Evolutionary conservation across 2,888 invertebrate species (phyloP).

Genomic region (Fragum fragum): DNA sequence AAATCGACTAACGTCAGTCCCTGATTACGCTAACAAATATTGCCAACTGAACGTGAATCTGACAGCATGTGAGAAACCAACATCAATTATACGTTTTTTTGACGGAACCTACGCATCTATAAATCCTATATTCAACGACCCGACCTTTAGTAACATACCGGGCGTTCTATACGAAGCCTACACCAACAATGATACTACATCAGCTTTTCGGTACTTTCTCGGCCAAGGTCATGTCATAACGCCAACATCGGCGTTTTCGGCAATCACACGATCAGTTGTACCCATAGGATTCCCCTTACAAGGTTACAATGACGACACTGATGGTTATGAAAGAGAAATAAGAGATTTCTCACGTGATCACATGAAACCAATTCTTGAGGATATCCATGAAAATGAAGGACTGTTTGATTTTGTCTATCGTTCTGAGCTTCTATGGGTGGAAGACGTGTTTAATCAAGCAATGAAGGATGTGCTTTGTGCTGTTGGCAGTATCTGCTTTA

Average conservation of each 20-base stretch:
- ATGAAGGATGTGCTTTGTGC: slow-evolving; percentile 71
- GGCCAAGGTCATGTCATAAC: slow-evolving; percentile 67
- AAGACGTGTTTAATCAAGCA: slow-evolving; percentile 68
- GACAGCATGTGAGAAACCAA: slow-evolving; percentile 60
- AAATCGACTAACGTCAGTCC: slow-evolving; percentile 55
- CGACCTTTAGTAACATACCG: slow-evolving; percentile 72
- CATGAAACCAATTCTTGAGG: slow-evolving; percentile 57
- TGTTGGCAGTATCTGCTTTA: slow-evolving; percentile 74
- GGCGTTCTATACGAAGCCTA: slow-evolving; percentile 71
- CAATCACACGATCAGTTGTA: slow-evolving; percentile 68
- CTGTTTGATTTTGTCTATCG: slow-evolving; percentile 71
- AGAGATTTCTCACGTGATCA: slow-evolving; percentile 52
- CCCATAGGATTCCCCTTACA: slow-evolving; percentile 70
- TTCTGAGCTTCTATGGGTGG: slow-evolving; percentile 62
- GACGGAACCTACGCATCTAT: slow-evolving; percentile 72
- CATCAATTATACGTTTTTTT: slow-evolving; percentile 75
- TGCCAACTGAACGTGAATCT: slow-evolving; percentile 50
- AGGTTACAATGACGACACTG: slow-evolving; percentile 42
- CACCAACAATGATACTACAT: slow-evolving; percentile 65
- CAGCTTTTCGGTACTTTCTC: slow-evolving; percentile 67
- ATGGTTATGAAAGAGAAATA: slow-evolving; percentile 47
- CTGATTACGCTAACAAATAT: slow-evolving; percentile 54
- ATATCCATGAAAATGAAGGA: slow-evolving; percentile 11
- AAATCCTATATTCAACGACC: slow-evolving; percentile 72
- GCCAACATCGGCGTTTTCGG: slow-evolving; percentile 42